Conservation (phyloP, 2,888 invertebrate genomes). For the Phragmatobia fuliginosa region DNA sequence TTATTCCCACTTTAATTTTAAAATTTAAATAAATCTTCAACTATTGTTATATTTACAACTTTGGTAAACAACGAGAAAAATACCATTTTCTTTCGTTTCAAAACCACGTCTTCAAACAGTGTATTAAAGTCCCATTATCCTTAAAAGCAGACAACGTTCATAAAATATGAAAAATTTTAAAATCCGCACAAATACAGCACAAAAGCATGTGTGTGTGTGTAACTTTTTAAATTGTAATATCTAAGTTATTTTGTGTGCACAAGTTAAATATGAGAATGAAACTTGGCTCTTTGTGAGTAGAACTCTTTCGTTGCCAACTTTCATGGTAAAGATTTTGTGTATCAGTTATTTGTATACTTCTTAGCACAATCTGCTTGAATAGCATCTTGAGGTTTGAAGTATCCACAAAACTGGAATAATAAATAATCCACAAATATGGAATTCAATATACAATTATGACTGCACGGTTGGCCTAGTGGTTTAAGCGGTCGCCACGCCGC, state of each 20-base stretch:
- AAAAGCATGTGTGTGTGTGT: conserved; percentile 20
- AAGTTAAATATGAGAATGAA: conserved; percentile 48
- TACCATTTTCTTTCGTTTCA: conserved; percentile 1
- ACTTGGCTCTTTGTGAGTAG: conserved; percentile 38
- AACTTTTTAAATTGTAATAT: conserved; percentile 34
- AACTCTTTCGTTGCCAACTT: conserved; percentile 42
- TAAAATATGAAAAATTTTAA: conserved; percentile 14
- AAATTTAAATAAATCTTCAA: too few species aligned
- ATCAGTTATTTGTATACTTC: conserved; percentile 38
- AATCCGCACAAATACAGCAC: conserved; percentile 18
- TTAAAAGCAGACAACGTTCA: conserved; percentile 14
- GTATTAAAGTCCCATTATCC: conserved; percentile 14
- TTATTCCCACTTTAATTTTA: too few species aligned
- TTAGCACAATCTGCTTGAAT: conserved; percentile 15
- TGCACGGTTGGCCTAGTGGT: too few species aligned
- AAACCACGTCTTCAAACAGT: conserved; percentile 16
- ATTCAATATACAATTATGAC: too few species aligned
- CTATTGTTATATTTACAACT: too few species aligned
- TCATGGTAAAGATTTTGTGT: conserved; percentile 33
- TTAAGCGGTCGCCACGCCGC: too few species aligned
- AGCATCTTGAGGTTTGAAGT: not conserved
- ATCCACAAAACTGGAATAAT: not conserved
- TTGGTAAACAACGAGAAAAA: not conserved
- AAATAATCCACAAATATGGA: too few species aligned
- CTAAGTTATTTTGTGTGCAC: conserved; percentile 39